Base-by-base conservation (phyloP, 2,113 vertebrate genomes). In the Macquaria ambigua region DNA sequence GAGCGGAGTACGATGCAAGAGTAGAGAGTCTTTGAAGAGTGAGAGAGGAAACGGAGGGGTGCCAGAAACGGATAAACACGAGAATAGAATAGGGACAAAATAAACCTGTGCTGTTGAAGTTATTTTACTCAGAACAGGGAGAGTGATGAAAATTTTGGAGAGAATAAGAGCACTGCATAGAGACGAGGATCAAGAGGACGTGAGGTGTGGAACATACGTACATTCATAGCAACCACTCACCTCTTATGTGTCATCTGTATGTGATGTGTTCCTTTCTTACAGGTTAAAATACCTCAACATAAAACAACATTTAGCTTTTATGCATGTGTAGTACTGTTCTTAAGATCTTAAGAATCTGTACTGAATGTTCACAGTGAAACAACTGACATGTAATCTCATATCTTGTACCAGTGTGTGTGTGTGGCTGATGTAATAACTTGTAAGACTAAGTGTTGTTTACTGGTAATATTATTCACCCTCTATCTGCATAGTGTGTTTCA, bases 381-480 rank as follows among this genome's bases (percentile, higher is more conserved):
- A 53, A 69, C 58, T 85, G 61, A 79, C 21, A 83, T 83, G 20
- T 77, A 56, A 87, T 82, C n/a, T 43, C 39, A 52, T 63, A 76
- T 86, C 80, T 81, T 52, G 55, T 68, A 39, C 9, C 18, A 67
- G 84, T 73, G 75, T 66, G 62, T 81, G 83, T 84, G 74, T 43
- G 70, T 16, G 37, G 84, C 85, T 94, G 94, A 94, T 94, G 94
- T 81, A 94, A 94, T 83, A 73, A 85, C 74, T 70, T 81, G 92
- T 87, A 94, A 94, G 85, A 78, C 56, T 72, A 81, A 43, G 70
- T 66, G 87, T 86, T 89, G 82, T 89, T 90, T 87, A 76, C 82
- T 87, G 63, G 77, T 74, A 77, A 87, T 81, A 68, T 50, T 63
- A 58, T 73, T 78, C 79, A 76, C 56, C 78, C 64, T 48, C 81